Percentiles rank a stretch among this genome's conserved stretches.
phyloP scores from a whole-genome alignment of 2,797 vertebrate genomes.

The Eupleurogrammus muticus region DNA sequence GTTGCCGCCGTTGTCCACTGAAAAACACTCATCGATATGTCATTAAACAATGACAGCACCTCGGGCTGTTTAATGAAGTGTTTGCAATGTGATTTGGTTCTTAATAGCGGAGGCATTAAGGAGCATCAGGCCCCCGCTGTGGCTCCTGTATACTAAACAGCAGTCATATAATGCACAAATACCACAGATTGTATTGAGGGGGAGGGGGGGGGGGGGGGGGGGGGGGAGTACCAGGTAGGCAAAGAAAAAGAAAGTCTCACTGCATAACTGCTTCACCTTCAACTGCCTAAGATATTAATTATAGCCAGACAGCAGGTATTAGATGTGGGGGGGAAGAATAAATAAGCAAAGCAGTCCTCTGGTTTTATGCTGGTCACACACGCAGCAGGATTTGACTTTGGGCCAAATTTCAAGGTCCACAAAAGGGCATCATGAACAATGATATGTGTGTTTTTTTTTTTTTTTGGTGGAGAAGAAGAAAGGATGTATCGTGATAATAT shows the following conservation, averaged over 20 bases:
- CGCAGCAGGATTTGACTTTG: constrained; percentile 32
- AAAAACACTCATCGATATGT: constrained; percentile 78
- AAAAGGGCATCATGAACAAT: constrained; percentile 56
- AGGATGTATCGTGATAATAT: constrained; percentile 55
- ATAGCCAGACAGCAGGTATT: constrained; percentile 9
- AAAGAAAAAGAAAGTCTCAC: constrained; percentile 33
- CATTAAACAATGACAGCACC: constrained; percentile 90
- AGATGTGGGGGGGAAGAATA: constrained; percentile 19
- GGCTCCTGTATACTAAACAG: constrained; percentile 84
- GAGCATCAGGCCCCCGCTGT: constrained; percentile 71
- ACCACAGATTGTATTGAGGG: constrained; percentile 67
- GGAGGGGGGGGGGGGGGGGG: constrained; percentile 61
- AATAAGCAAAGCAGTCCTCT: constrained; percentile 21
- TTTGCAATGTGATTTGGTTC: constrained; percentile 86
- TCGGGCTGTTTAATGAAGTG: constrained; percentile 90
- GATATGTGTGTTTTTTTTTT: constrained; percentile 21
- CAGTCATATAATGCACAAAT: constrained; percentile 70
- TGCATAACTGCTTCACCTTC: constrained; percentile 36
- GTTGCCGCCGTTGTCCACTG: constrained; percentile 64
- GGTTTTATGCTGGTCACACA: constrained; percentile 32
- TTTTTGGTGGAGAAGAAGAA: neutral
- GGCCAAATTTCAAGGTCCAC: constrained; percentile 47
- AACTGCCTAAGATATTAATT: constrained; percentile 38
- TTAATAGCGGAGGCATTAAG: constrained; percentile 86
- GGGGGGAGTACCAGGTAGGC: constrained; percentile 72